Evolutionary conservation across 1,140 invertebrate genomes (phyloP).

Genomic region (Ceratoteleas bidentatus): DNA sequence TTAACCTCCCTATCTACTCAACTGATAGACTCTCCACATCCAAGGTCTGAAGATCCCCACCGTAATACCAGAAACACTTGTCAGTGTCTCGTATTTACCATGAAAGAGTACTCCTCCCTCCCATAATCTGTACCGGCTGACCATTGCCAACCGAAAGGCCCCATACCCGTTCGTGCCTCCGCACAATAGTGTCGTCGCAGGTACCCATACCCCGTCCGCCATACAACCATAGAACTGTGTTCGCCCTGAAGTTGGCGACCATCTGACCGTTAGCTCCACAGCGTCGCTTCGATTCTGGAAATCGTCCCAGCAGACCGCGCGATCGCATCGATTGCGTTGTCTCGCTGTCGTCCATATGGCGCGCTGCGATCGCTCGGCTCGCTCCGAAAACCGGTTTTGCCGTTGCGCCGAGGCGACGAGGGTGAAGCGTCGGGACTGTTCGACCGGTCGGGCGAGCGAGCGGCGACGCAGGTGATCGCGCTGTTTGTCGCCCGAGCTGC

Average conservation of each 20-base stretch:
- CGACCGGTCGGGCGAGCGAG: conserved; percentile 12
- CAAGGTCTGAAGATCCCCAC: too few relatives aligned
- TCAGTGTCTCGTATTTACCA: background rate
- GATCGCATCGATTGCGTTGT: background rate
- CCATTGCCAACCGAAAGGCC: background rate
- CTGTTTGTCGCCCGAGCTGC: conserved; percentile 33
- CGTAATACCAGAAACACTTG: background rate
- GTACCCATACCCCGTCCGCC: background rate
- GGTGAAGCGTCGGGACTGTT: conserved; percentile 37
- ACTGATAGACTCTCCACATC: too few relatives aligned
- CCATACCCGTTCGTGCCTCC: background rate
- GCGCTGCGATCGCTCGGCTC: conserved; percentile 23
- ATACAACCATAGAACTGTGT: background rate
- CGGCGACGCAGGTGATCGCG: conserved; percentile 48
- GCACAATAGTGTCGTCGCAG: background rate
- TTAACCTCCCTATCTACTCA: too few relatives aligned
- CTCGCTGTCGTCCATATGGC: conserved; percentile 47
- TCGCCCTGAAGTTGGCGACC: background rate
- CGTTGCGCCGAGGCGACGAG: conserved; percentile 27
- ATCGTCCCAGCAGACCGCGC: background rate
- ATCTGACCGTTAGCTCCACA: background rate
- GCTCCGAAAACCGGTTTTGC: conserved; percentile 47
- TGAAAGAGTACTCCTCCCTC: background rate
- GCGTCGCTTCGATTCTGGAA: too few relatives aligned
- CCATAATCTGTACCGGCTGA: background rate